phyloP scores from a whole-genome alignment of 2,888 invertebrate genomes.

The Morpho achilles region DNA sequence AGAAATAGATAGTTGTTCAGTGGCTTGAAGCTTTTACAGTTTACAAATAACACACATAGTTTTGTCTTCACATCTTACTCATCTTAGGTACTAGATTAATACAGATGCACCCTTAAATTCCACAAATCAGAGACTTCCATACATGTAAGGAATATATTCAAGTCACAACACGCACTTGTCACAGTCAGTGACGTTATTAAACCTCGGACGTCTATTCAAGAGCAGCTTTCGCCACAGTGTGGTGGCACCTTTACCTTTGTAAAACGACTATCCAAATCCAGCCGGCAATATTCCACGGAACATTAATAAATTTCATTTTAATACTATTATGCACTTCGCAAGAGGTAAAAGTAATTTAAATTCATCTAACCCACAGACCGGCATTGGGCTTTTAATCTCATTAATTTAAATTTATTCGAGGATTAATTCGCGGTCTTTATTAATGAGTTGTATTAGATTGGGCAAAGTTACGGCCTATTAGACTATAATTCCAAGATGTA shows the following conservation, averaged over 20 bases:
- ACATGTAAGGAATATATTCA: not conserved
- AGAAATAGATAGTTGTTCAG: too few species aligned
- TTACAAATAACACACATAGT: too few species aligned
- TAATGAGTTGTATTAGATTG: constrained; percentile 27
- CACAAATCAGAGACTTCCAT: not conserved
- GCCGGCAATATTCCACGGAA: constrained; percentile 27
- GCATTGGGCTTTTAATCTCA: constrained; percentile 66
- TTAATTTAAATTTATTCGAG: constrained; percentile 75
- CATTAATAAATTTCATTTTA: constrained; percentile 60
- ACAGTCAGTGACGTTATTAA: not conserved
- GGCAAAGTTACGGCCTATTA: constrained; percentile 19
- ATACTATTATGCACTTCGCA: constrained; percentile 70
- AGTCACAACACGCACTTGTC: constrained; percentile 1
- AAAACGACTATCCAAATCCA: not conserved
- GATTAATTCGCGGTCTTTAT: constrained; percentile 58
- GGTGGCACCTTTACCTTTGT: not conserved
- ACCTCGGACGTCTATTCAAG: not conserved
- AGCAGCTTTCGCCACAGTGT: not conserved
- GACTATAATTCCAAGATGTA: constrained; percentile 10
- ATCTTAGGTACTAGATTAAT: too few species aligned
- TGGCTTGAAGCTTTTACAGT: too few species aligned
- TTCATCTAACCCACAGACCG: constrained; percentile 56
- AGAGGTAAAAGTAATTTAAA: constrained; percentile 73
- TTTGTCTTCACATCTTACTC: too few species aligned
- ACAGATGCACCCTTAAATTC: not conserved